These are phyloP conservation scores for Nomada goodeniana DNA, from an alignment of 2,888 invertebrate genomes.

Conservation along the genomic window DNA sequence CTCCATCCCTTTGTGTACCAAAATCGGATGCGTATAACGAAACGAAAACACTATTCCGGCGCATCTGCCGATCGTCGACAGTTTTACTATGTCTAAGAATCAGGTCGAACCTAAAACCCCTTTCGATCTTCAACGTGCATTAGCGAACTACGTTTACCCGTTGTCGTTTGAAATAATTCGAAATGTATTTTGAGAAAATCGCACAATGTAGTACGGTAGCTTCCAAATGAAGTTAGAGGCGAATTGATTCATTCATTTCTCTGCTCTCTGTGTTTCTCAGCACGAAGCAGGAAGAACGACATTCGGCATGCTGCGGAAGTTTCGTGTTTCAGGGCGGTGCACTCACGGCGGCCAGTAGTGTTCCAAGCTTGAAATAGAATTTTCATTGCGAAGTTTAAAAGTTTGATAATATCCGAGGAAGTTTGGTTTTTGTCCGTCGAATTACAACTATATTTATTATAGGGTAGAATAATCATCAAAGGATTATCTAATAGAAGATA, in stretches of 20 bases:
- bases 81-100: slow-evolving; percentile 11
- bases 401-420: slow-evolving; percentile 15
- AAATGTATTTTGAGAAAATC: not conserved
- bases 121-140: not conserved
- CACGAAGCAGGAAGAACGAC: slow-evolving; percentile 66
- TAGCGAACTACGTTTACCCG: not conserved
- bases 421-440: not conserved
- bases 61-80: slow-evolving; percentile 37
- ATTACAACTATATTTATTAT: not conserved
- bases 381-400: slow-evolving; percentile 25
- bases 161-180: not conserved
- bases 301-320: slow-evolving; percentile 77
- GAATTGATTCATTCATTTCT: slow-evolving; percentile 28
- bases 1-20: slow-evolving; percentile 36
- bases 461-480: not conserved
- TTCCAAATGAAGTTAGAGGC: not conserved
- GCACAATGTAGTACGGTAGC: not conserved
- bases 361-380: slow-evolving; percentile 53
- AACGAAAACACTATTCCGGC: slow-evolving; percentile 23
- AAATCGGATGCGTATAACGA: slow-evolving; percentile 26
- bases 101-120: not conserved
- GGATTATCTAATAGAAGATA: no score
- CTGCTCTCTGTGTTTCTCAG: slow-evolving; percentile 1
- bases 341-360: slow-evolving; percentile 49
- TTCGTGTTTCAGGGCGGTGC: slow-evolving; percentile 77